Evolutionary conservation across 1,140 invertebrate genomes (phyloP), one percentile per base, ranked within the genome.

Genomic region (Diprion similis): DNA sequence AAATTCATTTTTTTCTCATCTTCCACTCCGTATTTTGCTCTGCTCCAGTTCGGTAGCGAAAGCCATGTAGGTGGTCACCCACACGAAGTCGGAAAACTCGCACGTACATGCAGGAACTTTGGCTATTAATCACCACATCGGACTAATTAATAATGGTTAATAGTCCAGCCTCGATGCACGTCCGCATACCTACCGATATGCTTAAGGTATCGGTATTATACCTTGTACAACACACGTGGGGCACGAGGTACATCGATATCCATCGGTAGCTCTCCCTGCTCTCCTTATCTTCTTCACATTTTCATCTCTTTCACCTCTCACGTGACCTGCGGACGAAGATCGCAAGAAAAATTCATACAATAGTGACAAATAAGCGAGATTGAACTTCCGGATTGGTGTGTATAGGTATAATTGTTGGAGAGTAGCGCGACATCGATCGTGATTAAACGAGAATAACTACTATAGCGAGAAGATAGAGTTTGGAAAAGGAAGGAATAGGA

Each of bases 391-490:
- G 2, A 6, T 37, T 37, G 24, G 6, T 37, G 24, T 37, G 24
- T 37, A n/a, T n/a, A n/a, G n/a, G n/a, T n/a, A n/a, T n/a, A 37
- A 37, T 37, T 37, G 24, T 37, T 37, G 24, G 2, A 6, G 24
- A 37, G 24, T 37, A 37, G 24, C 24, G 24, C 24, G 6, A 37
- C 24, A n/a, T n/a, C n/a, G 2, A 37, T 6, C 24, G 6, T 37
- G 24, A 37, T 37, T 37, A 37, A 37, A 37, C 24, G 24, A 37
- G 6, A n/a, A n/a, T n/a, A n/a, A n/a, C n/a, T 6, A 47, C 24
- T 6, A 74, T 46, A 74, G 75, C 73, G 69, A 76, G 73, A 73
- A 76, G 70, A 76, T 75, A 66, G 74, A 70, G 69, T 70, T 67
- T 47, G 48, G 69, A 37, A 24, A 37, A 37, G 37, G 37, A 24